Conservation (phyloP, 2,888 invertebrate genomes). For the Epistrophe eligans region DNA sequence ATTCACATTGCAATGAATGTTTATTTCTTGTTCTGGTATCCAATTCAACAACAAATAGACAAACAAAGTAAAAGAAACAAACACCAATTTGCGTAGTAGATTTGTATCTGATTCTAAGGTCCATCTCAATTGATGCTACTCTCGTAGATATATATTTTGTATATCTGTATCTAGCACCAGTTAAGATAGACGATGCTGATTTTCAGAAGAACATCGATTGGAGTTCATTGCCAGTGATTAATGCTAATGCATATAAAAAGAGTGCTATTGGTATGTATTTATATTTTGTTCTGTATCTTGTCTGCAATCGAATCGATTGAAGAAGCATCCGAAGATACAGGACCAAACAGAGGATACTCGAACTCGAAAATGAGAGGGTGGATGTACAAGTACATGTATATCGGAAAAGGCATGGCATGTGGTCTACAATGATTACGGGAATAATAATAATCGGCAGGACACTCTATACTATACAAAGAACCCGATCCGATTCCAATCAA, state of each 20-base stretch:
- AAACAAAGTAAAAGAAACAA: slow-evolving; percentile 19
- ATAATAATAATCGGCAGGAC: slow-evolving; percentile 67
- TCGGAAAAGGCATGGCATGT: slow-evolving; percentile 65
- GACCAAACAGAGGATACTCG: slow-evolving; percentile 44
- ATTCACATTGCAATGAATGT: neutral
- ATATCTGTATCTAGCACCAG: neutral
- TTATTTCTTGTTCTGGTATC: neutral
- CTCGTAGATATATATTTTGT: neutral
- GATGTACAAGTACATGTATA: slow-evolving; percentile 43
- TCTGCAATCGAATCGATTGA: slow-evolving; percentile 29
- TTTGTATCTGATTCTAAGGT: slow-evolving; percentile 46
- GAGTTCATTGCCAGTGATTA: slow-evolving; percentile 71
- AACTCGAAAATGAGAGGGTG: slow-evolving; percentile 58
- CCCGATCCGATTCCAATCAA: slow-evolving; percentile 67
- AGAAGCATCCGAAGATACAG: slow-evolving; percentile 2
- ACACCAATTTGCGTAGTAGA: slow-evolving; percentile 28
- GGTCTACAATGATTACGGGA: slow-evolving; percentile 68
- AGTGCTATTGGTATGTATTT: neutral
- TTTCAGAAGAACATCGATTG: slow-evolving; percentile 46
- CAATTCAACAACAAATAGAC: slow-evolving; percentile 14
- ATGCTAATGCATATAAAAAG: slow-evolving; percentile 54
- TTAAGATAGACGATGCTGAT: slow-evolving; percentile 26
- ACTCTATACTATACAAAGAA: slow-evolving; percentile 14
- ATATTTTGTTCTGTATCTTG: slow-evolving; percentile 48
- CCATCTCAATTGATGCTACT: slow-evolving; percentile 38